phyloP scores from a whole-genome alignment of 2,797 vertebrate genomes.

The Paguma larvata region DNA sequence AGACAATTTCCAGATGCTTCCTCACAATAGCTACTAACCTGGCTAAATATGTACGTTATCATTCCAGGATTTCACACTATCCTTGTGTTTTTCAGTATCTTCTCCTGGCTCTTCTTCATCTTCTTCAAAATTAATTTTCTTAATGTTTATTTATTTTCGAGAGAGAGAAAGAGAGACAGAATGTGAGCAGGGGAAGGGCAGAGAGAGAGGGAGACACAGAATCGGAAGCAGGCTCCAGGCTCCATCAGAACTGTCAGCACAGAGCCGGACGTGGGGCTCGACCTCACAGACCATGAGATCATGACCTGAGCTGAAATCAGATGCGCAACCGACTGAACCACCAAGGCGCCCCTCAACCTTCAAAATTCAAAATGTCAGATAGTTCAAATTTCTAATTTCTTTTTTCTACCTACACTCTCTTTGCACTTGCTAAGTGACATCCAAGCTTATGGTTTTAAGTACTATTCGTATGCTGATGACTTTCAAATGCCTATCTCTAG shows the following conservation, averaged over 20 bases:
- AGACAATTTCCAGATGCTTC: not conserved
- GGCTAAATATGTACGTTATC: not conserved
- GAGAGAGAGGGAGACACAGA: too few relatives aligned
- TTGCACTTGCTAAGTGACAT: slow-evolving; percentile 57
- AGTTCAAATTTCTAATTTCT: slow-evolving; percentile 64
- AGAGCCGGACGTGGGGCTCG: too few relatives aligned
- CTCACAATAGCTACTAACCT: not conserved
- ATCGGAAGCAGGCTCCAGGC: too few relatives aligned
- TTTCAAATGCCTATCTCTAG: not conserved
- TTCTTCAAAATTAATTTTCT: not conserved
- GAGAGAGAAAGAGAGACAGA: too few relatives aligned
- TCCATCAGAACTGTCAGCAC: too few relatives aligned
- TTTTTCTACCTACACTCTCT: slow-evolving; percentile 10
- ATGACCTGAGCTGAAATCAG: too few relatives aligned
- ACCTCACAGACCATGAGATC: too few relatives aligned
- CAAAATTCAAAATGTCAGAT: slow-evolving; percentile 49
- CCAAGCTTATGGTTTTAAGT: slow-evolving; percentile 24
- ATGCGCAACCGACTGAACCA: too few relatives aligned
- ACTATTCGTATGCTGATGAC: slow-evolving; percentile 35
- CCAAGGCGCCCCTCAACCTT: too few relatives aligned
- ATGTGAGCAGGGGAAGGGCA: too few relatives aligned
- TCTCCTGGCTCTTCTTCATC: slow-evolving; percentile 37
- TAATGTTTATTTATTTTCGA: too few relatives aligned
- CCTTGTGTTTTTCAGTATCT: not conserved
- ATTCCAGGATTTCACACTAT: not conserved